phyloP scores from a whole-genome alignment of 1,140 invertebrate species.

The Drosophila miranda region DNA sequence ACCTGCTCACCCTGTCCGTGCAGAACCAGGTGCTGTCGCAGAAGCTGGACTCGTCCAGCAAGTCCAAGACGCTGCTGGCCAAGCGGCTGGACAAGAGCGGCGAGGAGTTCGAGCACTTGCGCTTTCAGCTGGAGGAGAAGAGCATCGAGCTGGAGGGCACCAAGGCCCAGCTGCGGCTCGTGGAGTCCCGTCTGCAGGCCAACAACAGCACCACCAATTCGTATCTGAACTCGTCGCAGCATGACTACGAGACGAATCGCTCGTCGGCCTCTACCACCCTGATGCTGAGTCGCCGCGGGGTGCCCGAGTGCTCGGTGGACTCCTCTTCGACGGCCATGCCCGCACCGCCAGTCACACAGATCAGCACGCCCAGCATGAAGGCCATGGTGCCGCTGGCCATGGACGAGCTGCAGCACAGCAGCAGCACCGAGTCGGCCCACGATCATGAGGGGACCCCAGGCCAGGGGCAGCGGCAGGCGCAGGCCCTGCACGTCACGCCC shows the following conservation, averaged over 20 bases:
- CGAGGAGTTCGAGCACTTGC: constrained; percentile 91
- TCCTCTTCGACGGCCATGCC: constrained; percentile 52
- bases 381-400: constrained; percentile 84
- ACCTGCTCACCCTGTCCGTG: constrained; percentile 91
- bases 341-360: constrained; percentile 66
- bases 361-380: constrained; percentile 84
- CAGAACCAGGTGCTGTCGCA: constrained; percentile 91
- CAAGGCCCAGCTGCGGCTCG: constrained; percentile 87
- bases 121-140: constrained; percentile 91
- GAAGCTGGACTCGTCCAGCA: constrained; percentile 86
- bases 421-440: constrained; percentile 86
- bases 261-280: constrained; percentile 78
- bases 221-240: constrained; percentile 73
- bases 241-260: constrained; percentile 79
- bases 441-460: constrained; percentile 82
- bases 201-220: constrained; percentile 63
- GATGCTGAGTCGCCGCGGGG: constrained; percentile 72
- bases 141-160: constrained; percentile 92
- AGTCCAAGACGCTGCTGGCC: constrained; percentile 85
- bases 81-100: constrained; percentile 88
- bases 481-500: constrained; percentile 30
- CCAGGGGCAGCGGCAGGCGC: constrained; percentile 3
- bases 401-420: constrained; percentile 85
- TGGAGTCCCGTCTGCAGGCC: constrained; percentile 84
- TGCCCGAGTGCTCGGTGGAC: constrained; percentile 56